Evolutionary conservation across 2,113 vertebrate genomes (phyloP), one percentile per base, ranked within the genome.

Genomic region (Echinops telfairi): DNA sequence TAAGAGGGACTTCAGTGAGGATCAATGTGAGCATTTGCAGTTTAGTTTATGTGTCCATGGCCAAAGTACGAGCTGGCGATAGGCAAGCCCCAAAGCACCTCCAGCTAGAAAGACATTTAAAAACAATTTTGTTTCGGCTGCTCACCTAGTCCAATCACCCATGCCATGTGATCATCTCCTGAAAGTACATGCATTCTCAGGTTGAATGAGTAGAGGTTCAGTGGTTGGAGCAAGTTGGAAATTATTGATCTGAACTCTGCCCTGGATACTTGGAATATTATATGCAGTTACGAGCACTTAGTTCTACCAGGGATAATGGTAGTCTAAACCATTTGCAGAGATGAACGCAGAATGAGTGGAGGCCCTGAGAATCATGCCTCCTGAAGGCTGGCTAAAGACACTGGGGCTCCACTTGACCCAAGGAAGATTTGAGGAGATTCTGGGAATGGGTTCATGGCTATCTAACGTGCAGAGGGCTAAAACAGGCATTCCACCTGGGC

Each of bases 131-230:
- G 47, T 71, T 71, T 33, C 6, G 80, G 27, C 20, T 88, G 20
- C 27, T 75, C 25, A 53, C 83, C 53, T 71, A 38, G 71, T 88
- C 64, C 77, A 78, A 78, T 62, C 71, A 94, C 62, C 43, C 47
- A 27, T 71, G 53, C 29, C 27, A 0, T 83, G 11, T 78, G 71
- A 17, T 79, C 70, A 62, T 38, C 15, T 83, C 27, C 80, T 94
- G 83, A 83, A 88, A 87, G n/a, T 87, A 87, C 62, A 94, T 31
- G n/a, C 80, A 79, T 83, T 83, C 38, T 62, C 60, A 71, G 77
- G 62, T 31, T n/a, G n/a, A 83, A 88, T 88, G 62, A 78, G 77
- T 88, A 73, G 71, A 53, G 47, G 71, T 71, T 88, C 71, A 79
- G 53, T 71, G 23, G 70, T 83, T 53, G 86, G 62, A 83, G 71